These are phyloP conservation scores for Drosophila lacicola DNA, from an alignment of 2,888 invertebrate genomes.

Conservation along the genomic window DNA sequence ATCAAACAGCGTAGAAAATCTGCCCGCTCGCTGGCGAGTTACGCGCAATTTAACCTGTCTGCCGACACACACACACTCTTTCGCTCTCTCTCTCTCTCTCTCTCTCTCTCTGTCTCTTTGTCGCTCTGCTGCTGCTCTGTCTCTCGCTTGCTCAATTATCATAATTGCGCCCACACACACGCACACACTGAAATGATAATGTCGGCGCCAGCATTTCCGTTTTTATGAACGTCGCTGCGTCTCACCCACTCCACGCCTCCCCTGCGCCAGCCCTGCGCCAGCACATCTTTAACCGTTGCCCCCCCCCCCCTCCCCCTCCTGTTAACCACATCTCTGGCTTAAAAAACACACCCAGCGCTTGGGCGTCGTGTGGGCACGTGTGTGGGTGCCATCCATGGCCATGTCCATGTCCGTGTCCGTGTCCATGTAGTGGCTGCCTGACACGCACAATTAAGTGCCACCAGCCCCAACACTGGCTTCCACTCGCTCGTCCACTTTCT, in stretches of 20 bases:
- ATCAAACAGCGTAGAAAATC: slow-evolving; percentile 51
- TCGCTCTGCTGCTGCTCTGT: background rate
- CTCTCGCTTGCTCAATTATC: slow-evolving; percentile 64
- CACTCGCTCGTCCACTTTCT: slow-evolving; percentile 7
- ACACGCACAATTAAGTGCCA: slow-evolving; percentile 79
- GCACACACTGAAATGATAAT: slow-evolving; percentile 69
- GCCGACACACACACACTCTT: slow-evolving; percentile 12
- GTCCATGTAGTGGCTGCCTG: slow-evolving; percentile 67
- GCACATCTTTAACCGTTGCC: background rate
- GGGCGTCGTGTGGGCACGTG: slow-evolving; percentile 22
- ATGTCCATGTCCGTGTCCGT: slow-evolving; percentile 42
- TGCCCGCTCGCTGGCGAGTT: slow-evolving; percentile 51
- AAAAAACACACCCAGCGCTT: slow-evolving; percentile 55
- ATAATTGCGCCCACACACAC: slow-evolving; percentile 64
- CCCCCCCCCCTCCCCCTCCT: too few relatives aligned
- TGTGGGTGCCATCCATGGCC: slow-evolving; percentile 35
- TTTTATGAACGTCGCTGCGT: slow-evolving; percentile 70
- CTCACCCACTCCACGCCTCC: slow-evolving; percentile 1
- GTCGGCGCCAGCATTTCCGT: slow-evolving; percentile 81
- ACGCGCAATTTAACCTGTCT: slow-evolving; percentile 78
- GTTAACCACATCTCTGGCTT: background rate
- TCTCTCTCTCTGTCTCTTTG: background rate
- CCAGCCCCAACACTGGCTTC: slow-evolving; percentile 4
- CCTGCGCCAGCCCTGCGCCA: background rate
- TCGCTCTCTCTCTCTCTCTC: background rate